Conservation (phyloP, 2,113 vertebrate genomes). For the Neomonachus schauinslandi region DNA sequence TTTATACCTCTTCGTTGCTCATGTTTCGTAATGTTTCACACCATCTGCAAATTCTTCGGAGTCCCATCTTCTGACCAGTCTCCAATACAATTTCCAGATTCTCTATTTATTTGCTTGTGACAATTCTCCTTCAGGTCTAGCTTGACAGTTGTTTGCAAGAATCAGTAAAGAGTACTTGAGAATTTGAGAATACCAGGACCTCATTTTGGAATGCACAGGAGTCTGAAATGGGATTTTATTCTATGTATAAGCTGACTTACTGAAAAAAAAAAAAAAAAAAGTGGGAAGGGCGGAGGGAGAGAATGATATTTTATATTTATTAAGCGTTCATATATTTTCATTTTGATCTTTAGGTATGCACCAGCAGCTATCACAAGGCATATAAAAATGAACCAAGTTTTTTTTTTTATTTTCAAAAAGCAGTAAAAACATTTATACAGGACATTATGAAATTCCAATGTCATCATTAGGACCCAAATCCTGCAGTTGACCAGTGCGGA, state of each 20-base stretch:
- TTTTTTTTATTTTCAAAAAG: conserved; percentile 66
- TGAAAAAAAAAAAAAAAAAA: not conserved
- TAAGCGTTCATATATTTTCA: conserved; percentile 26
- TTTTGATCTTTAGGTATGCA: conserved; percentile 63
- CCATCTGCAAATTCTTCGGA: not conserved
- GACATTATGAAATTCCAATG: conserved; percentile 67
- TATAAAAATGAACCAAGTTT: conserved; percentile 54
- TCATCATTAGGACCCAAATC: conserved; percentile 58
- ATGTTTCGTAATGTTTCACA: not conserved
- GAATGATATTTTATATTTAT: not conserved
- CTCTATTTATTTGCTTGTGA: not conserved
- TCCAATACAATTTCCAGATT: not conserved
- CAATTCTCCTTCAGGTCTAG: not conserved
- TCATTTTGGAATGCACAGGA: conserved; percentile 21
- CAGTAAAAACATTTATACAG: conserved; percentile 72
- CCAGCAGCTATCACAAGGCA: conserved; percentile 63
- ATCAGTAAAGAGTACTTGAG: not conserved
- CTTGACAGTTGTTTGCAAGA: not conserved
- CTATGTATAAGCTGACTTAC: not conserved
- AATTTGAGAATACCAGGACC: conserved; percentile 4
- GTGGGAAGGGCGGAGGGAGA: not conserved
- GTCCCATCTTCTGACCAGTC: not conserved
- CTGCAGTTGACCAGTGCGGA: not conserved
- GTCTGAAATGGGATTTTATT: conserved; percentile 41
- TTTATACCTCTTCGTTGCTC: not conserved